Conservation (phyloP, 2,888 invertebrate species). For the Protula sp. region DNA sequence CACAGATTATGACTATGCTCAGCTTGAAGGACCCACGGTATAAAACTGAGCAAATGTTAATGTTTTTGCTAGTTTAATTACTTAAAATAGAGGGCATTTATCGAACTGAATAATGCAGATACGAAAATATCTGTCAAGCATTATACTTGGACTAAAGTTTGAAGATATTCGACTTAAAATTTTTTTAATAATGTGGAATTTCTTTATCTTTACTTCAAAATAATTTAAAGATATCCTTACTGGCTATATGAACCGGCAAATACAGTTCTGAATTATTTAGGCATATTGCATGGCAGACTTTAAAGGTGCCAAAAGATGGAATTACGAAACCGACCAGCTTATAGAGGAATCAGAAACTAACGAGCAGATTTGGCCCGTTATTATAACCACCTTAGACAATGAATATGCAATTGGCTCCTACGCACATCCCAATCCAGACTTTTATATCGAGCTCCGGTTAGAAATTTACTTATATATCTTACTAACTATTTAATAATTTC, state of each 20-base stretch:
- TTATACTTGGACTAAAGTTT: too few species aligned
- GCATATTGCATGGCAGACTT: not conserved
- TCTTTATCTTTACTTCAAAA: not conserved
- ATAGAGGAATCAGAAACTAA: not conserved
- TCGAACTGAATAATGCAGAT: too few species aligned
- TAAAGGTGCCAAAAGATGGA: not conserved
- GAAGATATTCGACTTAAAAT: too few species aligned
- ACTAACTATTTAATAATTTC: too few species aligned
- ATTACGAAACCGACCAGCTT: not conserved
- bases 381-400: not conserved
- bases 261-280: too few species aligned
- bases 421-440: not conserved
- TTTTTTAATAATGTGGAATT: not conserved
- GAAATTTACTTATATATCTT: too few species aligned
- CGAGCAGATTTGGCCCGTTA: not conserved
- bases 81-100: too few species aligned
- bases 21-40: not conserved
- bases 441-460: not conserved
- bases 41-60: too few species aligned
- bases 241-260: too few species aligned
- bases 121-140: not conserved
- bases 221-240: too few species aligned
- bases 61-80: too few species aligned
- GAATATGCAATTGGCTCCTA: not conserved
- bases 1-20: not conserved